Percentiles rank a stretch among this genome's conserved stretches.
These are phyloP conservation scores for Orbicella faveolata DNA, from an alignment of 64 coral and sea anemone species.

Conservation along the genomic window DNA sequence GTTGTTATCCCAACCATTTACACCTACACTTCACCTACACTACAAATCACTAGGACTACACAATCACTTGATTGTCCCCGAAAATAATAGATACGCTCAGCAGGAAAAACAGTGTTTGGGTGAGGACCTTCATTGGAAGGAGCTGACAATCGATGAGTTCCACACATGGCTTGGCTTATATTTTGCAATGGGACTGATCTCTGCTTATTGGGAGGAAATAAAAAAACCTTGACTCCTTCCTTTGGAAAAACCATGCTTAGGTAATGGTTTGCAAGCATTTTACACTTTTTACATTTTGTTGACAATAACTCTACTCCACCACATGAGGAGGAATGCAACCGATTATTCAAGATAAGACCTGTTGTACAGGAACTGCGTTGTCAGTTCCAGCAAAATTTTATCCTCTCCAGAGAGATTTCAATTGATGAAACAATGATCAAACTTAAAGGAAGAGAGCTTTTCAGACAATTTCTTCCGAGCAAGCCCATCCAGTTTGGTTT, in stretches of 20 bases:
- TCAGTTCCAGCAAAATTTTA: constrained; percentile 23
- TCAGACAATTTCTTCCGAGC: constrained; percentile 46
- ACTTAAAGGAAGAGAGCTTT: constrained; percentile 34
- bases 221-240: constrained; percentile 30
- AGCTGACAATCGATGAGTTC: constrained; percentile 42
- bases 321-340: constrained; percentile 17
- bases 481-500: constrained; percentile 31
- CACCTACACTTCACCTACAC: too few species aligned
- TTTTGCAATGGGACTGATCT: constrained; percentile 38
- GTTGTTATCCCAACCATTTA: too few species aligned
- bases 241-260: constrained; percentile 33
- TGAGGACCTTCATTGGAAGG: constrained; percentile 38
- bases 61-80: constrained; percentile 40
- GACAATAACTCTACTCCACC: constrained; percentile 26
- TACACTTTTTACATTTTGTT: constrained; percentile 55
- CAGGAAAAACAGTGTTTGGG: constrained; percentile 49
- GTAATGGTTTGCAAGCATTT: constrained; percentile 17
- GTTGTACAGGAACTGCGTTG: constrained; percentile 23
- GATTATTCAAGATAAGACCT: constrained; percentile 27
- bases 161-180: constrained; percentile 39
- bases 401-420: constrained; percentile 16
- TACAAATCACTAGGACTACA: too few species aligned
- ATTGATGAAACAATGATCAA: constrained; percentile 45
- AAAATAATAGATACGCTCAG: constrained; percentile 40
- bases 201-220: constrained; percentile 43